phyloP scores from a whole-genome alignment of 2,797 vertebrate species.

The Pseudochirops cupreus region DNA sequence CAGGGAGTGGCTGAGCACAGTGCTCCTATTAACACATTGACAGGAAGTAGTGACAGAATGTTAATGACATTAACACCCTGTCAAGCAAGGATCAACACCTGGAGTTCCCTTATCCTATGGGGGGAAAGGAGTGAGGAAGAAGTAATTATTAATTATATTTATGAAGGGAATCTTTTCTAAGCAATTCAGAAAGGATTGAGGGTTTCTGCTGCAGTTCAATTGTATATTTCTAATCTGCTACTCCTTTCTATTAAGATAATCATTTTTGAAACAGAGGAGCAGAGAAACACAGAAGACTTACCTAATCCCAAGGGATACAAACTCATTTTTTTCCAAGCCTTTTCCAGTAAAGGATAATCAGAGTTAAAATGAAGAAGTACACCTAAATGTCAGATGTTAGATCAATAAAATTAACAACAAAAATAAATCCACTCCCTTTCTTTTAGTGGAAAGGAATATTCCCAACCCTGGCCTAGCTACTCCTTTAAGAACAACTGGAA shows the following conservation, averaged over 20 bases:
- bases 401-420: constrained; percentile 39
- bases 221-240: constrained; percentile 35
- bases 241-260: constrained; percentile 49
- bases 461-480: constrained; percentile 1
- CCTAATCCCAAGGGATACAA: constrained; percentile 23
- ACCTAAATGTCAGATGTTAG: constrained; percentile 40
- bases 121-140: constrained; percentile 61
- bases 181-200: constrained; percentile 33
- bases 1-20: constrained; percentile 70
- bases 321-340: constrained; percentile 43
- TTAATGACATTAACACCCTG: constrained; percentile 80
- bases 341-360: constrained; percentile 47
- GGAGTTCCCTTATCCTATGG: constrained; percentile 68
- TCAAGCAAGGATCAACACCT: constrained; percentile 75
- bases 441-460: not conserved
- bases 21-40: constrained; percentile 70
- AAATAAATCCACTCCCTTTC: not conserved
- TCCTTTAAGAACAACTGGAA: constrained; percentile 29
- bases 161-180: constrained; percentile 65
- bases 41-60: constrained; percentile 60
- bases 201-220: not conserved
- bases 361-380: constrained; percentile 27
- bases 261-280: constrained; percentile 49
- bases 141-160: constrained; percentile 68
- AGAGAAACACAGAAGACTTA: constrained; percentile 31